Conservation (phyloP, 1,140 invertebrate genomes). For the Coptotermes formosanus region DNA sequence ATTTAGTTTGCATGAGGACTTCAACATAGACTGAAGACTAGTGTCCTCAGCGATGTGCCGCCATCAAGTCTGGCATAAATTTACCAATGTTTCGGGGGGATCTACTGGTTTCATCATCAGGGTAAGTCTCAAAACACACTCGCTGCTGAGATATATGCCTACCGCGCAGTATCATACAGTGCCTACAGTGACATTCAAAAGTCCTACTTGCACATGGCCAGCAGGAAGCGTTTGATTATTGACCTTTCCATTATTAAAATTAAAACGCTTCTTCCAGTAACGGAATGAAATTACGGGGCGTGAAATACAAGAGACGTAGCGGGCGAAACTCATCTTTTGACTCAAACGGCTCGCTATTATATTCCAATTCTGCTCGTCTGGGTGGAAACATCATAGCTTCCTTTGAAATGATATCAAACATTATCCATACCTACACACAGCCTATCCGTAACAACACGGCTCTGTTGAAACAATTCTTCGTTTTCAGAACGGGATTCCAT, state of each 20-base stretch:
- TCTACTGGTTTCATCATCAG: too few species aligned
- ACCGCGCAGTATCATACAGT: too few species aligned
- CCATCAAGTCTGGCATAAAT: too few species aligned
- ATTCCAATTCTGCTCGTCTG: conserved; percentile 6
- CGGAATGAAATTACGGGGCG: conserved; percentile 13
- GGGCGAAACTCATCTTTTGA: not conserved
- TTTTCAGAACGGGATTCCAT: not conserved
- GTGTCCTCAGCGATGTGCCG: too few species aligned
- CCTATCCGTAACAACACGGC: not conserved
- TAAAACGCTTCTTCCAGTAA: not conserved
- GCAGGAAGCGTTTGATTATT: not conserved
- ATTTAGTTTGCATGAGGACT: too few species aligned
- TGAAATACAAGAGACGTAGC: not conserved
- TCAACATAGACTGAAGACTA: too few species aligned
- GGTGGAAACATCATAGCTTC: not conserved
- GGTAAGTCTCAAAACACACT: too few species aligned
- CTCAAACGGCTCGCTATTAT: not conserved
- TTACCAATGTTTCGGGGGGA: too few species aligned
- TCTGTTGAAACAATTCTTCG: not conserved
- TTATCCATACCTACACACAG: not conserved
- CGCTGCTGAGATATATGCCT: too few species aligned
- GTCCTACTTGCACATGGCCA: not conserved
- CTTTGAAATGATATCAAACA: conserved; percentile 2
- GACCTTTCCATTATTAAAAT: conserved; percentile 2
- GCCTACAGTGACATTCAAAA: not conserved